These are phyloP conservation scores for Coregonus sp. DNA, from an alignment of 2,797 vertebrate species.

Conservation along the genomic window DNA sequence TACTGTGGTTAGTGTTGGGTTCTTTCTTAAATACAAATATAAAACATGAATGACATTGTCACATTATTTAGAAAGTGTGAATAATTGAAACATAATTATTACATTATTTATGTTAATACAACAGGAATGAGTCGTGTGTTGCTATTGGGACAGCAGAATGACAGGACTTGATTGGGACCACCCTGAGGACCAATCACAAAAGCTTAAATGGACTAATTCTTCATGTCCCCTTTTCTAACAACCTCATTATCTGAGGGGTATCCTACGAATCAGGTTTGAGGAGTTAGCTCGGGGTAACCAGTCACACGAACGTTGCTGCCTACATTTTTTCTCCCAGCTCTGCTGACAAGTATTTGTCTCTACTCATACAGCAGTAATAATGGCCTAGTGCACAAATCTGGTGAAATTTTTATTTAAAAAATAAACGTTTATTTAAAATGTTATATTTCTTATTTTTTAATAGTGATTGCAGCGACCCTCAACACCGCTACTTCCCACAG, in stretches of 20 bases:
- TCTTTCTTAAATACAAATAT: background rate
- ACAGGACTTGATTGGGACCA: conserved; percentile 73
- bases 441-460: too few species aligned
- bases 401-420: too few species aligned
- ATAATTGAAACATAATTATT: background rate
- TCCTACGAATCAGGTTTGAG: too few species aligned
- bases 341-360: too few species aligned
- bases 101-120: background rate
- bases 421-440: too few species aligned
- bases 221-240: conserved; percentile 87
- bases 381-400: too few species aligned
- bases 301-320: too few species aligned
- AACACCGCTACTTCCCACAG: too few species aligned
- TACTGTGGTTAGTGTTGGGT: background rate
- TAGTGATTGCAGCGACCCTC: too few species aligned
- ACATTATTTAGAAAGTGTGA: background rate
- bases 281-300: too few species aligned
- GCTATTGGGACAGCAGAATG: conserved; percentile 24
- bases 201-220: conserved; percentile 82
- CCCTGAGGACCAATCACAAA: conserved; percentile 78
- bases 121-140: conserved; percentile 27
- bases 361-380: too few species aligned
- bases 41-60: background rate
- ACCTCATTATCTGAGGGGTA: conserved; percentile 78
- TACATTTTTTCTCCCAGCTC: too few species aligned